phyloP scores from a whole-genome alignment of 1,140 invertebrate species.

The Odontomachus brunneus region DNA sequence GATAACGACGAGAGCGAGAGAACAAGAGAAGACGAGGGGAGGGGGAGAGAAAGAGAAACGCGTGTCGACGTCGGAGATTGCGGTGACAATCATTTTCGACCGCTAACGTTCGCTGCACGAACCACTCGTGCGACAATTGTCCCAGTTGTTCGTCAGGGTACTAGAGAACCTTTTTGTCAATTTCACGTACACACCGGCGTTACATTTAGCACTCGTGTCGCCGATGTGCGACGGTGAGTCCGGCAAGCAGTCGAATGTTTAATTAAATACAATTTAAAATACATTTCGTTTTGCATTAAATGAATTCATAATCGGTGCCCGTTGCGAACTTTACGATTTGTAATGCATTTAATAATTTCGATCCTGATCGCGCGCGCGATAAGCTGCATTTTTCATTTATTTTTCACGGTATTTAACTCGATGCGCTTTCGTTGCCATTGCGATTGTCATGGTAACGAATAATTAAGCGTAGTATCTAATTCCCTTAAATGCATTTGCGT shows the following conservation, averaged over 20 bases:
- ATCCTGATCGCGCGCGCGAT: neutral
- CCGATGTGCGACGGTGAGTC: slow-evolving; percentile 5
- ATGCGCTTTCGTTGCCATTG: neutral
- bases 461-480: neutral
- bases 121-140: slow-evolving; percentile 47
- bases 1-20: neutral
- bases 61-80: neutral
- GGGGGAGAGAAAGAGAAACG: neutral
- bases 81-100: slow-evolving; percentile 46
- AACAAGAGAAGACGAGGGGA: neutral
- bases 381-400: slow-evolving; percentile 5
- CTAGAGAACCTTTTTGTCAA: slow-evolving; percentile 50
- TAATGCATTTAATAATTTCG: neutral
- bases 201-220: slow-evolving; percentile 36
- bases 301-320: slow-evolving; percentile 2
- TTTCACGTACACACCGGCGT: slow-evolving; percentile 32
- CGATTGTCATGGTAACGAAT: neutral
- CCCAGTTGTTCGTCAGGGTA: slow-evolving; percentile 42
- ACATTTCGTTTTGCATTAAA: slow-evolving; percentile 17
- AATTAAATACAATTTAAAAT: neutral
- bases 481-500: neutral
- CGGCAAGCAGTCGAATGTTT: slow-evolving; percentile 10
- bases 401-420: neutral
- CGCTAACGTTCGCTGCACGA: slow-evolving; percentile 44
- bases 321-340: neutral